These are phyloP conservation scores for Casuarius casuarius DNA, from an alignment of 2,113 vertebrate genomes.

Conservation along the genomic window DNA sequence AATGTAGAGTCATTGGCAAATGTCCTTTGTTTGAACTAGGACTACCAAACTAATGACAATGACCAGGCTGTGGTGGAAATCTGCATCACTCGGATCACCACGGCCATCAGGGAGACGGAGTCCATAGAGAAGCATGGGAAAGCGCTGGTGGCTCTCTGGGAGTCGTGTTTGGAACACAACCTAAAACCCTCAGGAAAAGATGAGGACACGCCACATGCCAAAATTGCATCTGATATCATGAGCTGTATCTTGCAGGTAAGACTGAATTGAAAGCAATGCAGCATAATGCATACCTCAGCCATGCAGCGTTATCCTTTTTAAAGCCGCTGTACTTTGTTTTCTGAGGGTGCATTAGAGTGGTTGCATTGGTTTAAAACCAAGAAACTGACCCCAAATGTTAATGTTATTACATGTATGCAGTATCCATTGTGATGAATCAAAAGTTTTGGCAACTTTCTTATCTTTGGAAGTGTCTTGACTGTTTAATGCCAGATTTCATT, in stretches of 20 bases:
- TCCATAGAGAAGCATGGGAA: conserved; percentile 88
- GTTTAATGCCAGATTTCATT: background rate
- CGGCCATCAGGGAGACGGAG: conserved; percentile 90
- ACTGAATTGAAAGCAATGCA: background rate
- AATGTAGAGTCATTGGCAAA: rapidly evolving
- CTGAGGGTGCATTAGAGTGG: background rate
- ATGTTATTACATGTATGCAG: background rate
- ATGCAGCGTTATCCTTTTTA: rapidly evolving
- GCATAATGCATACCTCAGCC: rapidly evolving
- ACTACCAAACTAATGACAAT: conserved; percentile 93
- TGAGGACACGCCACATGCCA: conserved; percentile 92
- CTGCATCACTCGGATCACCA: conserved; percentile 93
- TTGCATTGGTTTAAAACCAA: background rate
- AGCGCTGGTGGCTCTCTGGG: conserved; percentile 92
- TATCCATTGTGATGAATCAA: background rate
- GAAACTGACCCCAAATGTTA: background rate
- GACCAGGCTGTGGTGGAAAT: conserved; percentile 98
- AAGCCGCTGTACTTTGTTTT: background rate
- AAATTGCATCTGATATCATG: conserved; percentile 96
- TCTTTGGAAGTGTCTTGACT: background rate
- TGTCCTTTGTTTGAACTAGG: conserved; percentile 73
- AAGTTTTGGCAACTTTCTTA: background rate
- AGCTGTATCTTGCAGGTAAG: conserved; percentile 97
- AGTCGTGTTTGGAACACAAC: conserved; percentile 92
- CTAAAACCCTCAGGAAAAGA: conserved; percentile 85